These are phyloP conservation scores for Phenganax subtilis DNA, from an alignment of 92 coral and sea anemone genomes.

Conservation along the genomic window DNA sequence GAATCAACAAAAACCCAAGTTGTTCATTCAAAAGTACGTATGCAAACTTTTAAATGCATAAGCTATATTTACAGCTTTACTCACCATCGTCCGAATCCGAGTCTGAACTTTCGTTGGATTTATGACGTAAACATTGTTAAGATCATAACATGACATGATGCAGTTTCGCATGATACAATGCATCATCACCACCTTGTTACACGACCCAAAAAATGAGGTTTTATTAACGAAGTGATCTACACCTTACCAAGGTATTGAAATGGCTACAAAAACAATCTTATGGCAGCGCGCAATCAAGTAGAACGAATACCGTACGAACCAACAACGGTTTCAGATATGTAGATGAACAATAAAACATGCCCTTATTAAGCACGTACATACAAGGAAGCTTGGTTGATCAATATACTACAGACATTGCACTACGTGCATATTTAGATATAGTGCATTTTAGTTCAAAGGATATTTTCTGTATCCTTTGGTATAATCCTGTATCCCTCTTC, in stretches of 20 bases:
- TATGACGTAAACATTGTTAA: slow-evolving; percentile 67
- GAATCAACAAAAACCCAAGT: background rate
- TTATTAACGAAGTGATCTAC: background rate
- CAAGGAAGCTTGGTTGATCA: background rate
- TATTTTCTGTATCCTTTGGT: slow-evolving; percentile 94
- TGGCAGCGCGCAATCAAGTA: background rate
- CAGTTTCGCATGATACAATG: background rate
- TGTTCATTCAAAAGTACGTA: background rate
- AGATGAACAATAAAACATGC: background rate
- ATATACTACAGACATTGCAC: background rate
- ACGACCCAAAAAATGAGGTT: background rate
- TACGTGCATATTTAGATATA: background rate
- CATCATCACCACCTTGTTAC: background rate
- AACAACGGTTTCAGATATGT: too few relatives aligned
- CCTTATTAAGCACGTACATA: too few relatives aligned
- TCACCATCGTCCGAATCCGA: slow-evolving; percentile 96
- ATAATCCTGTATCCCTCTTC: slow-evolving; percentile 92
- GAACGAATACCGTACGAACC: too few relatives aligned
- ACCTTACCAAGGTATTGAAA: background rate
- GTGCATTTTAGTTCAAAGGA: slow-evolving; percentile 48
- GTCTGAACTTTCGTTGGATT: slow-evolving; percentile 80
- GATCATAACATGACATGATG: slow-evolving; percentile 23
- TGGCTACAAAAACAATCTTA: background rate
- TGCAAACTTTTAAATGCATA: background rate
- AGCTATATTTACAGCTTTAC: slow-evolving; percentile 24